phyloP scores from a whole-genome alignment of 2,113 vertebrate species.

The Phalacrocorax carbo region DNA sequence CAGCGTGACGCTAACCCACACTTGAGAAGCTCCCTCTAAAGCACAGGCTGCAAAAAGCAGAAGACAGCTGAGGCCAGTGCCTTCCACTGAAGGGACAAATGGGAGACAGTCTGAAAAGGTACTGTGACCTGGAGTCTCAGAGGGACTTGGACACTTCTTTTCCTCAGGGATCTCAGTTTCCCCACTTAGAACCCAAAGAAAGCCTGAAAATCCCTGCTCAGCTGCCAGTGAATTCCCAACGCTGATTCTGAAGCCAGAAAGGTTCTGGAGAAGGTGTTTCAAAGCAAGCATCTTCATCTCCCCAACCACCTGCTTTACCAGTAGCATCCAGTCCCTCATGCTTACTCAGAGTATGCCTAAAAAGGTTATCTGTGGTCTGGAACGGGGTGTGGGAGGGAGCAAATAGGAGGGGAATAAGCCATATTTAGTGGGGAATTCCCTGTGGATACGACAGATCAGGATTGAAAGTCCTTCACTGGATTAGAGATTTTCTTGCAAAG shows the following conservation, averaged over 20 bases:
- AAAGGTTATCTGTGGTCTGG: neutral
- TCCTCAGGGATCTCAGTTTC: neutral
- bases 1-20: neutral
- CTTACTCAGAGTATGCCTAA: neutral
- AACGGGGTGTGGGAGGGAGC: neutral
- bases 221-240: neutral
- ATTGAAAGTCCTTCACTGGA: neutral
- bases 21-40: neutral
- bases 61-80: neutral
- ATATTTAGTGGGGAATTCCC: neutral
- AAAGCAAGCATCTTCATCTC: neutral
- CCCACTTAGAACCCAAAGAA: neutral
- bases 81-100: neutral
- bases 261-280: conserved; percentile 1
- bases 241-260: neutral
- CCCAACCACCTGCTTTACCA: neutral
- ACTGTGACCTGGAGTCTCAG: neutral
- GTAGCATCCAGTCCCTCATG: neutral
- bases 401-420: neutral
- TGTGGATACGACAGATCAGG: neutral
- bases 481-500: neutral
- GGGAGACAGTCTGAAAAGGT: neutral
- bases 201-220: conserved; percentile 9
- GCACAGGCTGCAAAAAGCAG: neutral
- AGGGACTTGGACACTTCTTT: neutral